Base-by-base conservation (phyloP, 2,888 invertebrate species). In the Lydus trimaculatus region DNA sequence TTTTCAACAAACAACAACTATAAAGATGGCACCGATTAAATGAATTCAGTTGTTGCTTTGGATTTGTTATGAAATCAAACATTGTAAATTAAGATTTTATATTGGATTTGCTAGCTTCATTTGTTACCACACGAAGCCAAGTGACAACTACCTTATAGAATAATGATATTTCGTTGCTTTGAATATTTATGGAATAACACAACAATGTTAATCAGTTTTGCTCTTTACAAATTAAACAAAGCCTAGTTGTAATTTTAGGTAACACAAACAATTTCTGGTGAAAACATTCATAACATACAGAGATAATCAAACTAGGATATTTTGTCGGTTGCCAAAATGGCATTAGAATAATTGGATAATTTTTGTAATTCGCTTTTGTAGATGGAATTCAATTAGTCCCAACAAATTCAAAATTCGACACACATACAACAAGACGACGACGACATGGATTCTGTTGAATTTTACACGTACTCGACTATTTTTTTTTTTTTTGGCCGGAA, bases 151-250 rank as follows among this genome's bases (percentile, higher is more conserved):
- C 8, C 17, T 15, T 13, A n/a, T 17, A n/a, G n/a, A 17, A 43
- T n/a, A 43, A 23, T n/a, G 20, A 23, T 11, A 52, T 52, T 52
- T 20, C 23, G 20, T 52, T 52, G 23, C 9, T 20, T 52, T 52
- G 58, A 75, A 79, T 79, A 77, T 79, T 79, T 79, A 79, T 78
- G 73, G 72, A 52, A 72, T 73, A 73, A 75, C 77, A 52, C 77
- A 52, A 52, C 48, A 52, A 74, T 78, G 75, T 76, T 78, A 79
- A 79, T 78, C 76, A 78, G 76, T 72, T 76, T 73, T 72, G 78
- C 73, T 73, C 73, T 75, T 76, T 73, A 69, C 76, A 76, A 77
- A 76, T 76, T 78, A 76, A 74, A 74, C 77, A 78, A 75, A 77
- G 75, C 75, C 73, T 66, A 65, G 72, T 72, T 77, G 70, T 73